Base-by-base conservation (phyloP, 2,888 invertebrate species). In the Elegia similella region DNA sequence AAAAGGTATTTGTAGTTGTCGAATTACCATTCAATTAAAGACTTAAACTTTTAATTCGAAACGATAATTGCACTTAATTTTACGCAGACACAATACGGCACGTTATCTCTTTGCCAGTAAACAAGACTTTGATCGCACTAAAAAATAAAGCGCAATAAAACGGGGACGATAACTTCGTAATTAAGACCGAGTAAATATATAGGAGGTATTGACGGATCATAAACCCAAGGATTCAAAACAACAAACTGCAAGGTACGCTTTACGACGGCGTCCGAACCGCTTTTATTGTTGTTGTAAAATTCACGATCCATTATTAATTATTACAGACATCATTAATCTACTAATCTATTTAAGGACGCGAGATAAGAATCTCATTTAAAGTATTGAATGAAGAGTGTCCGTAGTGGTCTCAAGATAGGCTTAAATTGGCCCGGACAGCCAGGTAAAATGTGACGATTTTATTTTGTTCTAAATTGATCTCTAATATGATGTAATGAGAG, bases 341-440 rank as follows among this genome's bases (percentile, higher is more conserved):
- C 87, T 91, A 90, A 90, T 90, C 89, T 91, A 91, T 91, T 90
- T 89, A 91, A 89, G 89, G 89, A 88, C 80, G 85, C 76, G 75
- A 84, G 92, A 92, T 92, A 91, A 91, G 88, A 88, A 92, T 92
- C 92, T 92, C 88, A 90, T 91, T 91, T 92, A 90, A 91, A 88
- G 89, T 88, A 90, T 90, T 90, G 90, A 90, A 90, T 90, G 90
- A 90, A 89, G 88, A 90, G 90, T 90, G 90, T 88, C 82, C 81
- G 87, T 84, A 88, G 87, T 87, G 88, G 88, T 85, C 82, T 86
- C 80, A 84, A 90, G 90, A 90, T 90, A 90, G 90, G 87, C 87
- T 88, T 88, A 87, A 87, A 88, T 86, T 84, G 82, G 74, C 74
- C 67, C 58, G 62, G 48, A 38, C 34, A 1, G 13, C 46, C 63